A percentile compares a stretch with the other conserved stretches of the same genome.
These are phyloP conservation scores for Valencia hispanica DNA, from an alignment of 2,797 vertebrate species.

Conservation along the genomic window DNA sequence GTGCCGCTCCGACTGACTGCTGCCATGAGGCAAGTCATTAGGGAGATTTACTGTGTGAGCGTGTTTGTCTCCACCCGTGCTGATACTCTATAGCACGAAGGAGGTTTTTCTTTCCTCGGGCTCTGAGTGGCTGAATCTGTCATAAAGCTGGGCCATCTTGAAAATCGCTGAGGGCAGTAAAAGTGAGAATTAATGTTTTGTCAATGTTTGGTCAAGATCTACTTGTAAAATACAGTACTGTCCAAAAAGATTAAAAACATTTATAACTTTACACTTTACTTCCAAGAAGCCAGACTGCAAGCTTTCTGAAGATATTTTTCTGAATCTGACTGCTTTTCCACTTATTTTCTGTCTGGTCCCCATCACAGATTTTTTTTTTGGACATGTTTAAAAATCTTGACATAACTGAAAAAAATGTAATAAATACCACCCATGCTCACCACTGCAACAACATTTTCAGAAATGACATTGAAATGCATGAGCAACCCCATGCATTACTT, in stretches of 20 bases:
- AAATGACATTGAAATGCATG: background rate
- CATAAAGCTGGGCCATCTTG: background rate
- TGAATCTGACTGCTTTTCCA: background rate
- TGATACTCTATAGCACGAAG: constrained; percentile 16
- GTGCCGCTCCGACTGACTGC: constrained; percentile 58
- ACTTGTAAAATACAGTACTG: background rate
- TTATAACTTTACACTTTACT: background rate
- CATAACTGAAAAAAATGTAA: background rate
- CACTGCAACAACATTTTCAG: background rate
- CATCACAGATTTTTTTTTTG: background rate
- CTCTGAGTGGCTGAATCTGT: constrained; percentile 12
- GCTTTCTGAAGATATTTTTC: too few relatives aligned
- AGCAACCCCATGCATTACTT: background rate
- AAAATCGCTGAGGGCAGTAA: background rate
- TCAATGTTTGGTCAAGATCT: background rate
- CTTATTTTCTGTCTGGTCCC: background rate
- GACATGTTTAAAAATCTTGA: background rate
- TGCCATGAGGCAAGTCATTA: constrained; percentile 75
- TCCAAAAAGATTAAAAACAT: background rate
- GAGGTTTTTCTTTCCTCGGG: constrained; percentile 12
- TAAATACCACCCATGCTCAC: background rate
- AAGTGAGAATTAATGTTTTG: background rate
- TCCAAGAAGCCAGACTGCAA: background rate
- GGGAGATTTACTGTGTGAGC: constrained; percentile 34
- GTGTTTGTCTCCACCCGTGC: constrained; percentile 21